A percentile compares a stretch with the other conserved stretches of the same genome.
These are phyloP conservation scores for Pampus argenteus DNA, from an alignment of 2,797 vertebrate species.

Conservation along the genomic window DNA sequence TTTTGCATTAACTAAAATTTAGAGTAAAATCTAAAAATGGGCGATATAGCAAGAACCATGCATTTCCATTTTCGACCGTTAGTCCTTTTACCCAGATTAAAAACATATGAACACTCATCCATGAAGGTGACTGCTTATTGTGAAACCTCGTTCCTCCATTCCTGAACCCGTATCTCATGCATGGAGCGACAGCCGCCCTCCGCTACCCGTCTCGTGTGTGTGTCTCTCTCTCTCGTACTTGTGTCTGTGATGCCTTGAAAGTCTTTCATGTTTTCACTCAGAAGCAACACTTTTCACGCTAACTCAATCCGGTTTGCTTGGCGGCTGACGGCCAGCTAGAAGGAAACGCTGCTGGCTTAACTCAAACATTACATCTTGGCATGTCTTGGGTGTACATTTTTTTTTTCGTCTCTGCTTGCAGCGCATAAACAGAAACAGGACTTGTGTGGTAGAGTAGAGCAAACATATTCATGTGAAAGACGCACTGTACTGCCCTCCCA, in stretches of 20 bases:
- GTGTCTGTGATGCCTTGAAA: constrained; percentile 41
- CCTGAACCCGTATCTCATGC: constrained; percentile 69
- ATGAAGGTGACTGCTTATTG: constrained; percentile 86
- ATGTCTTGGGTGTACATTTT: constrained; percentile 45
- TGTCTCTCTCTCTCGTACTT: constrained; percentile 31
- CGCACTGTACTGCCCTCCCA: constrained; percentile 49
- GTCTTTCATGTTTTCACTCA: constrained; percentile 34
- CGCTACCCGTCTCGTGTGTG: constrained; percentile 27
- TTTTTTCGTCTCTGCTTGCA: constrained; percentile 37
- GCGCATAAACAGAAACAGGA: constrained; percentile 39
- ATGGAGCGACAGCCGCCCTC: constrained; percentile 72
- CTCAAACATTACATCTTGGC: constrained; percentile 40
- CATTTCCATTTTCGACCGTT: background rate
- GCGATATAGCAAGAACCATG: background rate
- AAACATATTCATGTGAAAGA: constrained; percentile 40
- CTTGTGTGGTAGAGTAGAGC: constrained; percentile 27
- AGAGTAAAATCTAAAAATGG: background rate
- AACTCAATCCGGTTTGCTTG: constrained; percentile 37
- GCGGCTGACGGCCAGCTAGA: constrained; percentile 43
- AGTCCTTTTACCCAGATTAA: background rate
- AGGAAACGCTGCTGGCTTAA: constrained; percentile 38
- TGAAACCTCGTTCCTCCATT: constrained; percentile 42
- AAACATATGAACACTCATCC: constrained; percentile 77
- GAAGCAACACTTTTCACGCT: constrained; percentile 50
- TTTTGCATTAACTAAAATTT: background rate